phyloP scores from a whole-genome alignment of 2,888 invertebrate genomes.

The Eretmocerus hayati region DNA sequence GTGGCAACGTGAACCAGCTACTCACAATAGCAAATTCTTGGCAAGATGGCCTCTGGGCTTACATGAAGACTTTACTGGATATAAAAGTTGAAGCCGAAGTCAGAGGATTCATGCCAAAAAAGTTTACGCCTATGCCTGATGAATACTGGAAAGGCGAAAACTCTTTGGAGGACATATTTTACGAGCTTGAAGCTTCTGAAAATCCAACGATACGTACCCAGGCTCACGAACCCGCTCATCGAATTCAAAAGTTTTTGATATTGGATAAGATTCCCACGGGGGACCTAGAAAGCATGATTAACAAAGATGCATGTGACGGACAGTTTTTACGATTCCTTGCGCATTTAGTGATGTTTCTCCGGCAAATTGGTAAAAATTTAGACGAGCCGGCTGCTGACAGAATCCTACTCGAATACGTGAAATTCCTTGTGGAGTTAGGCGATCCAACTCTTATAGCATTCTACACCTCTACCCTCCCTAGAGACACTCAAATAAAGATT shows the following conservation, averaged over 20 bases:
- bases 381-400: conserved; percentile 66
- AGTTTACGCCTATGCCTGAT: conserved; percentile 56
- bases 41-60: conserved; percentile 89
- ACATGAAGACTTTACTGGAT: conserved; percentile 75
- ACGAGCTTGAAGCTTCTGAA: conserved; percentile 58
- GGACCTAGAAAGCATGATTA: conserved; percentile 62
- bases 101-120: conserved; percentile 53
- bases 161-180: conserved; percentile 62
- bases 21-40: conserved; percentile 72
- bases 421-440: conserved; percentile 63
- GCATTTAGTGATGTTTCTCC: conserved; percentile 76
- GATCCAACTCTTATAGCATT: conserved; percentile 76
- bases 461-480: conserved; percentile 75
- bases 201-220: conserved; percentile 53
- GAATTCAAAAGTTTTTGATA: conserved; percentile 80
- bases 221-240: conserved; percentile 61
- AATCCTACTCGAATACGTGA: conserved; percentile 68
- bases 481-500: conserved; percentile 50
- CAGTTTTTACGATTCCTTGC: conserved; percentile 74
- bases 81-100: conserved; percentile 76
- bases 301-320: conserved; percentile 48
- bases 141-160: conserved; percentile 65
- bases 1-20: conserved; percentile 76
- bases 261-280: conserved; percentile 75
- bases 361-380: conserved; percentile 68